These are phyloP conservation scores for Drosophila sp. DNA, from an alignment of 1,140 invertebrate species.

Conservation along the genomic window DNA sequence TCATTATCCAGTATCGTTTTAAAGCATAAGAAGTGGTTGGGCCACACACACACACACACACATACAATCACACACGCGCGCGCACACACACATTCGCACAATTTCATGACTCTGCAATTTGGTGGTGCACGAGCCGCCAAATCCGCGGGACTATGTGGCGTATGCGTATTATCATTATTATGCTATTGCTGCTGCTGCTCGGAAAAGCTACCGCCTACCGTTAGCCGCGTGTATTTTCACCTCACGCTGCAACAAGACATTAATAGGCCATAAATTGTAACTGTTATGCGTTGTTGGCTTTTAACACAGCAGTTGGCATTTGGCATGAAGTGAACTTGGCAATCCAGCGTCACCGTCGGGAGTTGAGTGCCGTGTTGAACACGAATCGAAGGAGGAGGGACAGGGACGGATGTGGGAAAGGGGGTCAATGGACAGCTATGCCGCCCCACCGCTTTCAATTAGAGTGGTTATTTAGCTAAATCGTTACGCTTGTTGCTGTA, in stretches of 20 bases:
- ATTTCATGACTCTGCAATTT: conserved; percentile 7
- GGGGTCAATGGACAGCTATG: neutral
- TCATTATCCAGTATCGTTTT: conserved; percentile 56
- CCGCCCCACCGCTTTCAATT: conserved; percentile 71
- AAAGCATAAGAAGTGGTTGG: conserved; percentile 37
- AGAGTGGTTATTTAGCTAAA: conserved; percentile 81
- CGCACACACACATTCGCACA: neutral
- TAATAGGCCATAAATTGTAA: conserved; percentile 83
- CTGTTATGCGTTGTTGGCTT: conserved; percentile 81
- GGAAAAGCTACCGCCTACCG: conserved; percentile 46
- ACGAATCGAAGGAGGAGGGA: neutral
- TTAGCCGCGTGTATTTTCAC: conserved; percentile 39
- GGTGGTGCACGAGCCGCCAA: conserved; percentile 6
- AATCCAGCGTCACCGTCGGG: conserved; percentile 41
- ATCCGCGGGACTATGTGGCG: conserved; percentile 26
- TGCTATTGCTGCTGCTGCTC: conserved; percentile 1
- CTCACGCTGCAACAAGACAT: conserved; percentile 59
- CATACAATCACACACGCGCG: neutral
- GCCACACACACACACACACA: neutral
- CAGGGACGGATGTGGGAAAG: neutral
- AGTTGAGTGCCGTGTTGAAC: conserved; percentile 39
- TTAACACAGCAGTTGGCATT: conserved; percentile 74
- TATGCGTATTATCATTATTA: conserved; percentile 50
- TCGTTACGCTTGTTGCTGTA: conserved; percentile 75
- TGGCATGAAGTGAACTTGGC: conserved; percentile 59